Evolutionary conservation across 2,888 invertebrate species (phyloP).

Genomic region (Dasysyrphus albostriatus): DNA sequence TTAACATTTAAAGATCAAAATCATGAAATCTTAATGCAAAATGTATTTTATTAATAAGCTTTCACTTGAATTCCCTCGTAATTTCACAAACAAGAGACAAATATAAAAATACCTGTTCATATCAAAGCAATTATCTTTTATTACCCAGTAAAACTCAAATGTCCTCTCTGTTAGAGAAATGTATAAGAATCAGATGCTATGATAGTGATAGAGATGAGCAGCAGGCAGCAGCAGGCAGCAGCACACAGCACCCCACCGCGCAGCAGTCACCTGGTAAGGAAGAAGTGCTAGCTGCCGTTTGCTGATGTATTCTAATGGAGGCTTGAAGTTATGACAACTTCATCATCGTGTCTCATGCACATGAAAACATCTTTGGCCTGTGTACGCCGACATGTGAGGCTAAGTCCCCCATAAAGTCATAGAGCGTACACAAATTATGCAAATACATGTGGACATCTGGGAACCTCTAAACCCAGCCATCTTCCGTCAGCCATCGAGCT

Average conservation of each 20-base stretch:
- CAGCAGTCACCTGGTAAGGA: neutral
- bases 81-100: neutral
- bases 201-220: constrained; percentile 6
- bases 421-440: constrained; percentile 35
- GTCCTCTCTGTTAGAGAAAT: constrained; percentile 18
- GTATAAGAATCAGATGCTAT: constrained; percentile 3
- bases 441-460: constrained; percentile 38
- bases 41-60: constrained; percentile 41
- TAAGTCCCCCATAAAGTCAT: constrained; percentile 10
- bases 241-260: constrained; percentile 8
- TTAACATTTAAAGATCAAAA: neutral
- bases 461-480: neutral
- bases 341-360: constrained; percentile 43
- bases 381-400: constrained; percentile 3
- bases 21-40: neutral
- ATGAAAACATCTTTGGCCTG: neutral
- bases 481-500: constrained; percentile 1
- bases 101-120: constrained; percentile 12
- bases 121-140: constrained; percentile 60
- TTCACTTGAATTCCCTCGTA: constrained; percentile 32
- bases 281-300: neutral
- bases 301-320: constrained; percentile 53
- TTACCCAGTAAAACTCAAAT: constrained; percentile 41
- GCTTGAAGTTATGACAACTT: constrained; percentile 62
- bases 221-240: constrained; percentile 1